A percentile compares a stretch with the other conserved stretches of the same genome.
Conservation (phyloP, 2,113 vertebrate species). For the Raja brachyura region DNA sequence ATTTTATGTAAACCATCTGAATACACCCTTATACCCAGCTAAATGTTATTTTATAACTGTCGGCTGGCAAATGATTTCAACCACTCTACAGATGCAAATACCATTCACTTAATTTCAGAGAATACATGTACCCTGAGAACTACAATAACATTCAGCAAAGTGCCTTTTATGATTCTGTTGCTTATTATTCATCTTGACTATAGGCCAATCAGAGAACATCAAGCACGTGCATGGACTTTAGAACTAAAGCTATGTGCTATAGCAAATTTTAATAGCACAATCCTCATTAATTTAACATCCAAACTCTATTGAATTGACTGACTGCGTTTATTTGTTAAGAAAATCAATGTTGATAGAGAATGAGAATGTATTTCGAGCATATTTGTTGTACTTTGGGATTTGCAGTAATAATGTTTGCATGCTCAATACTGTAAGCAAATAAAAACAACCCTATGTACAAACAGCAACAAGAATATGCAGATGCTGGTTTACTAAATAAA, state of each 20-base stretch:
- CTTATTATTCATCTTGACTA: not conserved
- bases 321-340: not conserved
- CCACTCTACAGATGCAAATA: not conserved
- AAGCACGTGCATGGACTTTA: not conserved
- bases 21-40: not conserved
- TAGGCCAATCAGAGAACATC: not conserved
- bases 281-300: not conserved
- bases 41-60: not conserved
- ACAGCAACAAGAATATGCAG: too few relatives aligned
- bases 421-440: not conserved
- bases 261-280: not conserved
- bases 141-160: not conserved
- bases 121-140: not conserved
- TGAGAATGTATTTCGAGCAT: not conserved
- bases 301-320: not conserved
- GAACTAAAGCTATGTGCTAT: not conserved
- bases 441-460: too few relatives aligned
- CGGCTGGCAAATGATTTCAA: not conserved
- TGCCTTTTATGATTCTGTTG: not conserved
- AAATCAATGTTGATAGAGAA: not conserved
- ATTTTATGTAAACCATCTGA: not conserved
- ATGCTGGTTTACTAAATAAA: too few relatives aligned
- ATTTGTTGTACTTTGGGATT: not conserved
- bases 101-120: not conserved
- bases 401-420: not conserved